A percentile compares a stretch with the other conserved stretches of the same genome.
Evolutionary conservation across 2,888 invertebrate species (phyloP).

Genomic region (Venusia cambrica): DNA sequence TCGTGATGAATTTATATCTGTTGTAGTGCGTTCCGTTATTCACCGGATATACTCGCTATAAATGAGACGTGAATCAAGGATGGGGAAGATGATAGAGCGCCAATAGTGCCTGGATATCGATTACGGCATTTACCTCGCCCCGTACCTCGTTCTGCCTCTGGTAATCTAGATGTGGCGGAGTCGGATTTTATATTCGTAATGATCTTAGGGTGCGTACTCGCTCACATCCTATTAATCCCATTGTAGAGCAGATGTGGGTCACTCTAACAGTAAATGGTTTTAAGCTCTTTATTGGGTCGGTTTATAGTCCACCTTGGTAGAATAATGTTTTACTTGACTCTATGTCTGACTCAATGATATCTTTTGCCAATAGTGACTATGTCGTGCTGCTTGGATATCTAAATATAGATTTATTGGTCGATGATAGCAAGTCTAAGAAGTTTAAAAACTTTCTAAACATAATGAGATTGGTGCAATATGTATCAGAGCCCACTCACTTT

Average conservation of each 20-base stretch:
- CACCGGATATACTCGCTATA: constrained; percentile 1
- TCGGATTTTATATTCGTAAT: constrained; percentile 1
- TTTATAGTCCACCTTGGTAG: no score
- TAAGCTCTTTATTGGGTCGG: neutral
- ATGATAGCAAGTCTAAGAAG: no score
- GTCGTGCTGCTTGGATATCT: no score
- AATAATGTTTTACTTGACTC: no score
- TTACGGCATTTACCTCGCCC: constrained; percentile 1
- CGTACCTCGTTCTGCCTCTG: neutral
- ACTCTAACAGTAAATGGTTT: constrained; percentile 1
- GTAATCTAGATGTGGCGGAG: constrained; percentile 3
- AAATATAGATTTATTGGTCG: no score
- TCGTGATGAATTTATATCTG: constrained; percentile 5
- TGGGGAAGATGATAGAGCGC: constrained; percentile 6
- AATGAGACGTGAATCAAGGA: constrained; percentile 4
- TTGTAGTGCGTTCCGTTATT: neutral
- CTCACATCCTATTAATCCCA: neutral
- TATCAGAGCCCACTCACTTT: no score
- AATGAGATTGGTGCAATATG: no score
- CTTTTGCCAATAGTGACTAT: no score
- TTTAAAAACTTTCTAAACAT: no score
- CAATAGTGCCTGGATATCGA: constrained; percentile 1
- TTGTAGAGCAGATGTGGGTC: constrained; percentile 2
- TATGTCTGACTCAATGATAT: constrained; percentile 2
- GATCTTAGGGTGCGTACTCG: neutral